Evolutionary conservation across 2,797 vertebrate species (phyloP), one percentile per base, ranked within the genome.

Genomic region (Triplophysa yarkandensis): DNA sequence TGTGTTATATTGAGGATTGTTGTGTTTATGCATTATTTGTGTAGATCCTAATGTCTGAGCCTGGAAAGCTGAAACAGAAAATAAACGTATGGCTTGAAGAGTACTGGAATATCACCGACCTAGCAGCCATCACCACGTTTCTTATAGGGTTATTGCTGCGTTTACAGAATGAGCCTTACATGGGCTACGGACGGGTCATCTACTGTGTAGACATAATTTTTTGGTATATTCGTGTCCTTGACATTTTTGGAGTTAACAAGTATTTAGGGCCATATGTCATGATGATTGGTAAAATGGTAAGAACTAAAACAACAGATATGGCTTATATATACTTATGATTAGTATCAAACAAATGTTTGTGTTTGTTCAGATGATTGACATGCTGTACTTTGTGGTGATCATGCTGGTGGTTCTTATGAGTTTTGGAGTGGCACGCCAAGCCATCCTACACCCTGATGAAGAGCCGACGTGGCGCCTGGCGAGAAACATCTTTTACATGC

Each of bases 281-380:
- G 97, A 99, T 99, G 97, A 99, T 98, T 78, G 97, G 97, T 55
- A 99, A 99, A 88, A 99, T 98, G 97, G 97, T 99, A 86, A 92
- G 87, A 28, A 52, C 34, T 14, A 55, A 64, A 23, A n/a, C 17
- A 58, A 27, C 36, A 17, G 4, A 8, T 61, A 9, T 27, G 10
- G 7, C 14, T 55, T 8, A 8, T 7, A 43, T 44, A 25, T 54
- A 14, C 23, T 41, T 30, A 16, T 11, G 17, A 41, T 36, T 11
- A 44, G 44, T n/a, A 44, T 44, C 16, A 44, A 17, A 14, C 36
- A 17, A 54, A 10, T 30, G 6, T 64, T 4, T 43, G 4, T 60
- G 14, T 61, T 21, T 57, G 55, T 55, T 48, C 89, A 99, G 97
- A 98, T 99, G 97, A 96, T 99, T 62, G 97, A 98, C 82, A 99